These are phyloP conservation scores for Burhinus bistriatus DNA, from an alignment of 2,113 vertebrate species.

Conservation along the genomic window DNA sequence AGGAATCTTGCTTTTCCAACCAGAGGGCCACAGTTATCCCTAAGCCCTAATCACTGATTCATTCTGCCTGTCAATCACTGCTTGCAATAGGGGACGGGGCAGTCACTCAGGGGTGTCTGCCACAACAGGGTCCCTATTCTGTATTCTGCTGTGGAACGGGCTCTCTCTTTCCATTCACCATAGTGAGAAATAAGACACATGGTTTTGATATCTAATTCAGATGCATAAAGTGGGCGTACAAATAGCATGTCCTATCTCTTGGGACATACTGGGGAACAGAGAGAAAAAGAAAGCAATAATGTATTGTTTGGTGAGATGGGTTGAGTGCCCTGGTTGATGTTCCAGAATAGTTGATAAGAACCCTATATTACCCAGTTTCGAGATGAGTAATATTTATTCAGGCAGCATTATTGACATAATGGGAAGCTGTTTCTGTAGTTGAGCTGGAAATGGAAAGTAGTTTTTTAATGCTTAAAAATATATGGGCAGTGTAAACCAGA, in stretches of 20 bases:
- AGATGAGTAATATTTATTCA: neutral
- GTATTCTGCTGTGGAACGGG: neutral
- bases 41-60: neutral
- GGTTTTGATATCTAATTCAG: neutral
- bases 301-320: neutral
- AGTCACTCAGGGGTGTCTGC: neutral
- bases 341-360: neutral
- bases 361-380: neutral
- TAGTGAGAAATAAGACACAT: neutral
- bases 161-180: neutral
- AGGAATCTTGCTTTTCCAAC: neutral
- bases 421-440: neutral
- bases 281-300: neutral
- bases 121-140: neutral
- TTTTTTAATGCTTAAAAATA: neutral
- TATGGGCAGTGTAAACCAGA: neutral
- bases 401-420: neutral
- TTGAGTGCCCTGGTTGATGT: neutral
- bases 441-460: neutral
- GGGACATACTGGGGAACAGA: neutral
- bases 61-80: fast-evolving
- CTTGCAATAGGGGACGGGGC: fast-evolving
- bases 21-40: neutral
- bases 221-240: neutral
- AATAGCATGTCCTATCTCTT: neutral